These are phyloP conservation scores for Oscheius onirici DNA, from an alignment of 2,888 invertebrate genomes.

Conservation along the genomic window DNA sequence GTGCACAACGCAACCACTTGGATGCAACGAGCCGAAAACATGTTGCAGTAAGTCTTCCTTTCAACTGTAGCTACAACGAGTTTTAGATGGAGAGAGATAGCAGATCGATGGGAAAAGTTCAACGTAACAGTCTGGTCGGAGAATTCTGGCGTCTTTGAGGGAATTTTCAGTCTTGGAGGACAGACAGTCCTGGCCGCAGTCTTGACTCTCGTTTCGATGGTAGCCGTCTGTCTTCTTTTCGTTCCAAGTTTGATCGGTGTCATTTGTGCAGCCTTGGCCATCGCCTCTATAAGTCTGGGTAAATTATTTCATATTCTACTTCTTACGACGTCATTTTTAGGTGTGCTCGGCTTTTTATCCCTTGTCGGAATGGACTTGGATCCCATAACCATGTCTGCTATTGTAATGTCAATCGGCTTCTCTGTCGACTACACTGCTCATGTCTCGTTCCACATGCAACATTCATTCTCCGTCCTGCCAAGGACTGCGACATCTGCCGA, in stretches of 20 bases:
- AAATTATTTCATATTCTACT: neutral
- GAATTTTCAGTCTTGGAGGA: conserved; percentile 26
- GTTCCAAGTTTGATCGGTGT: conserved; percentile 43
- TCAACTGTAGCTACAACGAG: neutral
- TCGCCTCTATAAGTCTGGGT: conserved; percentile 42
- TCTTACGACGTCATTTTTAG: neutral
- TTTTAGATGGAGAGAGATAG: conserved; percentile 40
- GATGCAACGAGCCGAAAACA: conserved; percentile 40
- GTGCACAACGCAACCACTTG: conserved; percentile 43
- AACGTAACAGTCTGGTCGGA: conserved; percentile 44
- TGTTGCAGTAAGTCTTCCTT: conserved; percentile 26
- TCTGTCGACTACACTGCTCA: conserved; percentile 51
- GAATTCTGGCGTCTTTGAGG: conserved; percentile 47
- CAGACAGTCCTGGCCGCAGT: conserved; percentile 37
- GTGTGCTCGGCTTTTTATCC: conserved; percentile 44
- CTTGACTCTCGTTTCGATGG: conserved; percentile 42
- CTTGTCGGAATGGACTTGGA: conserved; percentile 40
- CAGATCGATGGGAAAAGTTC: conserved; percentile 38
- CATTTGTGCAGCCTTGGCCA: conserved; percentile 38
- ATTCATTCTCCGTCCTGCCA: conserved; percentile 29
- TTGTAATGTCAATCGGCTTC: conserved; percentile 50
- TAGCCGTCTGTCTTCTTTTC: conserved; percentile 43
- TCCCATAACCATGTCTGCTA: conserved; percentile 44
- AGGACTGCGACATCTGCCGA: conserved; percentile 27
- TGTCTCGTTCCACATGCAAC: conserved; percentile 46